A percentile compares a stretch with the other conserved stretches of the same genome.
Evolutionary conservation across 2,113 vertebrate species (phyloP).

Genomic region (Tretioscincus oriximinensis): DNA sequence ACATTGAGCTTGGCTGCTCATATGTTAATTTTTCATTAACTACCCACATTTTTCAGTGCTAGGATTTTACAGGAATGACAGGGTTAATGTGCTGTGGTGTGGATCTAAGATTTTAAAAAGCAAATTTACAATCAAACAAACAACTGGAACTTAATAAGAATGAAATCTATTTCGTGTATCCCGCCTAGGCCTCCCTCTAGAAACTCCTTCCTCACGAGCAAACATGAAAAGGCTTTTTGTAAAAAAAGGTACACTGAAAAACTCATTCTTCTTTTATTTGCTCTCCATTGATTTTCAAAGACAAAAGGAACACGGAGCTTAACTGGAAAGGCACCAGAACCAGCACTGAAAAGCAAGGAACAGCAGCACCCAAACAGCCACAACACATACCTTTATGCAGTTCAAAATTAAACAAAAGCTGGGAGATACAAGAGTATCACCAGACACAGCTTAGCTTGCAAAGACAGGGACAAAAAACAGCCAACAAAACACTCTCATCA

Average conservation of each 20-base stretch:
- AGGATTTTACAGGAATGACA: constrained; percentile 24
- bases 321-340: constrained; percentile 61
- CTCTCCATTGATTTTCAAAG: constrained; percentile 68
- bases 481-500: constrained; percentile 38
- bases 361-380: constrained; percentile 47
- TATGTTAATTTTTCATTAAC: not conserved
- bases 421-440: constrained; percentile 21
- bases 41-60: constrained; percentile 21
- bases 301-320: constrained; percentile 62
- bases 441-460: constrained; percentile 27
- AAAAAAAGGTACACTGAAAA: constrained; percentile 52
- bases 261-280: constrained; percentile 50
- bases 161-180: constrained; percentile 30
- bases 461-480: constrained; percentile 21
- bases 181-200: constrained; percentile 3
- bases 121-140: constrained; percentile 20
- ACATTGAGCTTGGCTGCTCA: not conserved
- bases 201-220: constrained; percentile 43
- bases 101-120: constrained; percentile 37
- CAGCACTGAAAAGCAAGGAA: constrained; percentile 54
- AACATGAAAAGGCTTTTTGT: constrained; percentile 44
- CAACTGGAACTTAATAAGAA: constrained; percentile 52
- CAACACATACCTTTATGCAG: constrained; percentile 30
- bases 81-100: constrained; percentile 2
- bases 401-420: constrained; percentile 53